Evolutionary conservation across 2,888 invertebrate genomes (phyloP).

Genomic region (Sinotaia quadrata): DNA sequence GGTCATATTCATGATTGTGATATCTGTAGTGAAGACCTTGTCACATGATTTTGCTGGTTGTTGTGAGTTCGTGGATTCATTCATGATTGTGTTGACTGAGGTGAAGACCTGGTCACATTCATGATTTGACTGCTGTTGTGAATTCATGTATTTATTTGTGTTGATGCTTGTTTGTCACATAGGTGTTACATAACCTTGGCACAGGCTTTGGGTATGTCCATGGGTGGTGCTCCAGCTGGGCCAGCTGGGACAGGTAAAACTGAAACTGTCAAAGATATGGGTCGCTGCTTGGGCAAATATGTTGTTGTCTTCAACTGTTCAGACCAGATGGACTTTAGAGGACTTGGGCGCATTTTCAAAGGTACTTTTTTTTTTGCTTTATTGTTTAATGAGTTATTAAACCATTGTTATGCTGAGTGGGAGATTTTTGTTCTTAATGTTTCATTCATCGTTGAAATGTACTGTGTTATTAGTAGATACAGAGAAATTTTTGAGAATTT

Average conservation of each 20-base stretch:
- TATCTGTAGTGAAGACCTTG: no score
- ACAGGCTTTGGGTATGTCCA: conserved; percentile 94
- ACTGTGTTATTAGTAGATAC: neutral
- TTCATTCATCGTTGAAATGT: no score
- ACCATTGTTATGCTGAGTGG: no score
- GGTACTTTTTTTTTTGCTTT: no score
- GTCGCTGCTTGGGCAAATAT: conserved; percentile 73
- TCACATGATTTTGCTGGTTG: no score
- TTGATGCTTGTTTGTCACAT: conserved; percentile 38
- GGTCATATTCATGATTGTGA: no score
- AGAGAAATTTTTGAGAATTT: neutral
- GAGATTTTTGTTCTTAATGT: no score
- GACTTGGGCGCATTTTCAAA: conserved; percentile 73
- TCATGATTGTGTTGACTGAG: no score
- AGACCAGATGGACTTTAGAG: conserved; percentile 74
- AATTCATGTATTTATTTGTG: neutral
- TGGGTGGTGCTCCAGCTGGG: conserved; percentile 97
- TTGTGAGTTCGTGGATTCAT: no score
- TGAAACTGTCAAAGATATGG: conserved; percentile 73
- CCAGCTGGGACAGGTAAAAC: conserved; percentile 91
- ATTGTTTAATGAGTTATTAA: no score
- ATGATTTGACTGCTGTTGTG: neutral
- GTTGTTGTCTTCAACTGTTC: conserved; percentile 74
- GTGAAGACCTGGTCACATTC: neutral
- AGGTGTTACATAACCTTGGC: conserved; percentile 98